Evolutionary conservation across 2,888 invertebrate species (phyloP), one percentile per base, ranked within the genome.

Genomic region (Stramonita haemastoma): DNA sequence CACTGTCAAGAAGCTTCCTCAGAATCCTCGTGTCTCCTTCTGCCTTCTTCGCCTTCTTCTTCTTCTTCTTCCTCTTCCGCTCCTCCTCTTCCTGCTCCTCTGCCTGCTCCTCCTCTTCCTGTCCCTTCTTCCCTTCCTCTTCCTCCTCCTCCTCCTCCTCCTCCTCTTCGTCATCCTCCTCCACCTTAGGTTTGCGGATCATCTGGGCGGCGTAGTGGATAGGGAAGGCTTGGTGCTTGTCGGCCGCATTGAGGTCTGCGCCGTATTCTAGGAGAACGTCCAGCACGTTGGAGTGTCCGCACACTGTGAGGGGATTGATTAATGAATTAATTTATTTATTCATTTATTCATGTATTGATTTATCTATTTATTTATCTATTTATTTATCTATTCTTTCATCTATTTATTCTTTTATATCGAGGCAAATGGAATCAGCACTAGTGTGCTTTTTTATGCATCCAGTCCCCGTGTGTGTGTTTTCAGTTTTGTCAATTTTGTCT

Each of bases 201-300:
- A 99, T 98, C 96, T 99, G 99, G 26, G 99, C 99, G 0, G 99
- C 99, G 96, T 99, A 99, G 96, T 99, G 99, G 89, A 99, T 96
- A 0, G 99, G 99, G 94, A 98, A 98, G 29, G 99, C 99, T 34
- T 99, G 98, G 95, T 99, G 98, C 92, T 98, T 97, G 96, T 99
- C 99, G 0, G 98, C 97, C 0, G 98, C 98, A 26, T 98, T 98
- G 15, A 98, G 97, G 93, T 98, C 97, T 0, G 98, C 99, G 8
- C 98, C 98, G 1, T 94, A 97, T 4, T 98, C 97, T 93, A 99
- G 96, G 85, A 99, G 97, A 0, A 98, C 97, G 81, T 98, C 97
- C 91, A 99, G 96, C 32, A 98, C 98, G 91, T 98, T 98, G 86
- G 98, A 97, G 96, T 99, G 99, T 0, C 99, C 99, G 95, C 99